Conservation (phyloP, 2,797 vertebrate genomes). For the Choloepus didactylus region DNA sequence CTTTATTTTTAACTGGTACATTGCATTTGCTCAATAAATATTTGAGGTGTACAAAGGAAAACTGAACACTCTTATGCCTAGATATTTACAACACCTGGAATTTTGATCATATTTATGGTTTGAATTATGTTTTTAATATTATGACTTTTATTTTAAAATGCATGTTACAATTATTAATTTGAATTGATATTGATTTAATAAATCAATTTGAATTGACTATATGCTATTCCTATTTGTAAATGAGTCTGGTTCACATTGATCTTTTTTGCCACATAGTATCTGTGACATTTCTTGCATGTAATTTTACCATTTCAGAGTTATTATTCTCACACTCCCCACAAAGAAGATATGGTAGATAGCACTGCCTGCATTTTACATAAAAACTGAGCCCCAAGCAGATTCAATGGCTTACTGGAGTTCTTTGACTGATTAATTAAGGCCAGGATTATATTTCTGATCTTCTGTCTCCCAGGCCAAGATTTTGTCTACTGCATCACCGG, state of each 20-base stretch:
- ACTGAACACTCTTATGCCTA: neutral
- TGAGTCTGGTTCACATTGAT: neutral
- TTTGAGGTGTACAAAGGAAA: neutral
- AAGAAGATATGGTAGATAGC: neutral
- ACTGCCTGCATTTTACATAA: neutral
- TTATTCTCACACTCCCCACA: neutral
- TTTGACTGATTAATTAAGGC: neutral
- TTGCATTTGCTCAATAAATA: neutral
- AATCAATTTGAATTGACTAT: neutral
- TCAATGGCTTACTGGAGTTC: neutral
- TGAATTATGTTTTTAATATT: neutral
- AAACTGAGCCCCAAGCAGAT: neutral
- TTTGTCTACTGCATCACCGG: accelerated
- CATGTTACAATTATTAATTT: neutral
- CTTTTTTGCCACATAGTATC: neutral
- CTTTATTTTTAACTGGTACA: neutral
- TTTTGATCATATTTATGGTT: neutral
- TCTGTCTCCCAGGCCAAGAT: neutral
- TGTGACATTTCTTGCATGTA: neutral
- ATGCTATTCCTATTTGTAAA: neutral
- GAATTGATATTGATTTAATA: neutral
- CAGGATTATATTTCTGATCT: neutral
- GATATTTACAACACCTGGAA: neutral
- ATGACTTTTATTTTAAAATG: neutral
- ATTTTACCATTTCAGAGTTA: neutral